Conservation (phyloP, 2,797 vertebrate species). For the Dicrostonyx torquatus region DNA sequence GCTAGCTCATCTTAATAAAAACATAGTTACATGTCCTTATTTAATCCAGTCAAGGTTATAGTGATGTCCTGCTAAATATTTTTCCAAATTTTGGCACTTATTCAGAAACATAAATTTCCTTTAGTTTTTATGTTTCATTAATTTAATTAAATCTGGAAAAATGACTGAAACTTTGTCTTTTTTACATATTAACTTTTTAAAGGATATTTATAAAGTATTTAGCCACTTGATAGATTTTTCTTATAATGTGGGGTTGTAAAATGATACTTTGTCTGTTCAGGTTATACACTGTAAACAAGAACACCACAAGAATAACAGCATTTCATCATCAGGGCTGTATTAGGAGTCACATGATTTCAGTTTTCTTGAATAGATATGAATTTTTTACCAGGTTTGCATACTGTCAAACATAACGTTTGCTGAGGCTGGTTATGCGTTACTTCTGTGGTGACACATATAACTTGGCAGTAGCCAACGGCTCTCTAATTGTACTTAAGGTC, state of each 20-base stretch:
- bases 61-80: not conserved
- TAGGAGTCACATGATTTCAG: not conserved
- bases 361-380: not conserved
- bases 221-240: not conserved
- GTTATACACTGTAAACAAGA: not conserved
- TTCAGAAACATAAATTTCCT: not conserved
- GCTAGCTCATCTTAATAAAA: not conserved
- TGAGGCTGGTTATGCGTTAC: not conserved
- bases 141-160: not conserved
- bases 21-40: not conserved
- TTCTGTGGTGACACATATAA: not conserved
- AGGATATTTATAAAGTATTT: not conserved
- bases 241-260: not conserved
- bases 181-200: not conserved
- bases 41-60: not conserved
- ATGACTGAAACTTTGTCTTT: not conserved
- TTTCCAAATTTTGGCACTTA: not conserved
- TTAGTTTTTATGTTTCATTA: not conserved
- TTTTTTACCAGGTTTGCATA: not conserved
- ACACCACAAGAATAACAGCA: not conserved
- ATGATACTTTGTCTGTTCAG: not conserved
- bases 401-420: not conserved
- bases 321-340: not conserved
- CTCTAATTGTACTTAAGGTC: too few relatives aligned
- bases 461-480: too few relatives aligned